phyloP scores from a whole-genome alignment of 2,797 vertebrate species.

The Urophycis tenuis region DNA sequence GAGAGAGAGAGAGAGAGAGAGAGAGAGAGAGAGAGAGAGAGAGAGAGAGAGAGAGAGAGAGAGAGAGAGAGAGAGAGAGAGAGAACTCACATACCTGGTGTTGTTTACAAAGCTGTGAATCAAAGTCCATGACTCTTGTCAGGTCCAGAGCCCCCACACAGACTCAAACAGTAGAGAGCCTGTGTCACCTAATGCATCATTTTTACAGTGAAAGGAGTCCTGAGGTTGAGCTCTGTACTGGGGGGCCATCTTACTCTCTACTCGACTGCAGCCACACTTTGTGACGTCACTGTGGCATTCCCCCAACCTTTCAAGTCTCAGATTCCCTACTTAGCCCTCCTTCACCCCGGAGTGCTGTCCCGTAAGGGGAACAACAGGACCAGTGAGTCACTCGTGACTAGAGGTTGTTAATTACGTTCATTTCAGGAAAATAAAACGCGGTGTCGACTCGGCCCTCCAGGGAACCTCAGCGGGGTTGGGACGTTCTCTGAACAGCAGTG shows the following conservation, averaged over 20 bases:
- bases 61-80: too few relatives aligned
- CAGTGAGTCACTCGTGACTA: not conserved
- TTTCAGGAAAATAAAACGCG: not conserved
- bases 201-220: not conserved
- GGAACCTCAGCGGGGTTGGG: not conserved
- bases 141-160: not conserved
- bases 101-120: not conserved
- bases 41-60: too few relatives aligned
- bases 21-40: too few relatives aligned
- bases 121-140: not conserved
- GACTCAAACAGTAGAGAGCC: not conserved
- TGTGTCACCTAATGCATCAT: not conserved
- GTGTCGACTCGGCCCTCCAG: not conserved
- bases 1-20: too few relatives aligned
- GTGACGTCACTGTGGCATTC: slow-evolving; percentile 51
- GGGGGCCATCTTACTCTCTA: slow-evolving; percentile 13
- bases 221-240: slow-evolving; percentile 19
- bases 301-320: not conserved
- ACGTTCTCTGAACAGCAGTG: slow-evolving; percentile 2
- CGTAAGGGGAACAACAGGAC: too few relatives aligned
- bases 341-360: not conserved
- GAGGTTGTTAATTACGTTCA: not conserved
- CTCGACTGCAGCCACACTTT: not conserved
- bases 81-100: not conserved
- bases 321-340: not conserved